Base-by-base conservation (phyloP, 1,140 invertebrate species). In the Pogonomyrmex barbatus region DNA sequence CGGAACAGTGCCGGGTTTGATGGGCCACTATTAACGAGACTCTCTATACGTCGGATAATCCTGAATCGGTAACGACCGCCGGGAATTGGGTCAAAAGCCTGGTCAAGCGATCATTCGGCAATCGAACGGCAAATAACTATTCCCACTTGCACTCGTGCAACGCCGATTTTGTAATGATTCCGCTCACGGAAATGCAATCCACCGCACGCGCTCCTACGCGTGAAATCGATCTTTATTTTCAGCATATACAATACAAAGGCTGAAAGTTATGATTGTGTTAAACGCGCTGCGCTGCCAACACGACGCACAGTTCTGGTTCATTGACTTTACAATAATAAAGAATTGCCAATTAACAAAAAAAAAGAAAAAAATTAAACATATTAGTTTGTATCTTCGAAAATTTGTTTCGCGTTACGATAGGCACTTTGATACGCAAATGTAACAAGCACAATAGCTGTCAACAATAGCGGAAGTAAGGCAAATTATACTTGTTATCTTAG, bases 11-110 rank as follows among this genome's bases (percentile, higher is more conserved):
- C 33, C 68, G 33, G 4, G 36, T 42, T 89, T 85, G 84, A 87
- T 56, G 65, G 68, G 76, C 65, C 82, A 36, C 71, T 73, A 89
- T 89, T 89, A 89, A 85, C 70, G 75, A 77, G 50, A 78, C 75
- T 86, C 68, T 70, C 75, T 60, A 62, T 70, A 89, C 79, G 83
- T 62, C 70, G 67, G 36, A 83, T 89, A 87, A 90, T 90, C 88
- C 79, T 87, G 88, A 89, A 90, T 90, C 89, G 75, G 79, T 89
- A 90, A 90, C 77, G 85, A 86, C 54, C 85, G 24, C 79, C 88
- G 71, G 68, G 62, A 73, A 87, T 90, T 81, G 81, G 85, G 85
- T 86, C 85, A 87, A 90, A 87, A 87, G 67, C 75, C 62, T 85
- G 60, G 76, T 77, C 79, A 67, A 63, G 47, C 73, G 24, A 79